Percentiles rank a stretch among this genome's conserved stretches.
These are phyloP conservation scores for Odontophorus gujanensis DNA, from an alignment of 2,113 vertebrate genomes.

Conservation along the genomic window DNA sequence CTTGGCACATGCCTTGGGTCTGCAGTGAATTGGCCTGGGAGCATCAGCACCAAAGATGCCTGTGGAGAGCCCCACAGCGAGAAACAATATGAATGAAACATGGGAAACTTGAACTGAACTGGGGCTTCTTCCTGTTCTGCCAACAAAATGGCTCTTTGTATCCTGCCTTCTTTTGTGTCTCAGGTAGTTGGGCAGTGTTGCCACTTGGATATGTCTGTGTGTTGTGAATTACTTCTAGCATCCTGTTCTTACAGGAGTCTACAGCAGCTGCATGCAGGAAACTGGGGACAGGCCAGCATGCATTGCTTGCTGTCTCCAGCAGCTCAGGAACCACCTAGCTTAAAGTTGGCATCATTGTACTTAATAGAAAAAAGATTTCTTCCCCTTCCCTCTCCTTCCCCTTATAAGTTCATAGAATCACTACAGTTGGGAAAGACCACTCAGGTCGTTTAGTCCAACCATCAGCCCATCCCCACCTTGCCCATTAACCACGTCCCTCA, in stretches of 20 bases:
- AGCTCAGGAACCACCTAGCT: neutral
- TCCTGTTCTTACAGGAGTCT: neutral
- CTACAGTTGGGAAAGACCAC: too few species aligned
- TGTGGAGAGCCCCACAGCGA: neutral
- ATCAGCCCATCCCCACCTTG: too few species aligned
- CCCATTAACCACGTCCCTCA: too few species aligned
- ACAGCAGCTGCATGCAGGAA: neutral
- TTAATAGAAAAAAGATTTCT: neutral
- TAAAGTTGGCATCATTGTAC: neutral
- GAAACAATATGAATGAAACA: neutral
- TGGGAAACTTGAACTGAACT: neutral
- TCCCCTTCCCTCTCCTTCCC: accelerated
- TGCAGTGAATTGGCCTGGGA: neutral
- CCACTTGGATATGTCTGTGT: neutral
- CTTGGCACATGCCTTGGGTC: accelerated
- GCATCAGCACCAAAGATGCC: neutral
- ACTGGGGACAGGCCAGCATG: neutral
- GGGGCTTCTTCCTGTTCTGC: neutral
- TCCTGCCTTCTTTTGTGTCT: neutral
- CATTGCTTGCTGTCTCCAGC: neutral
- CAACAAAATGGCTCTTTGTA: neutral
- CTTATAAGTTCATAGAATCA: neutral
- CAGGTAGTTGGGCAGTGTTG: neutral
- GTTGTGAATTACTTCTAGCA: neutral
- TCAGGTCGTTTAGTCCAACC: too few species aligned